A percentile compares a stretch with the other conserved stretches of the same genome.
Evolutionary conservation across 2,797 vertebrate species (phyloP).

Genomic region (Sebastes steindachneri): DNA sequence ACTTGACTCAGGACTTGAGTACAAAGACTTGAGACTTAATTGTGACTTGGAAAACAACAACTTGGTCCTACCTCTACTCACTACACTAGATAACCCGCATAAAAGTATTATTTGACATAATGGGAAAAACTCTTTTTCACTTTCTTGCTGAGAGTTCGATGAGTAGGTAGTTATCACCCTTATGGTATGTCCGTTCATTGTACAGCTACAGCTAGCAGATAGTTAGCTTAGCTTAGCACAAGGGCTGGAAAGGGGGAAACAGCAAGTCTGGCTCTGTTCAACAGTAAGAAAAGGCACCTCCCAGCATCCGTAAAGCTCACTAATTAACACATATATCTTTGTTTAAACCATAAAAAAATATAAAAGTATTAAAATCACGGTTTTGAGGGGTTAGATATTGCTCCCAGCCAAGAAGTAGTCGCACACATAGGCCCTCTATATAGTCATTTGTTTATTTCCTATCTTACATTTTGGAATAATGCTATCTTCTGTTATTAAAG

Average conservation of each 20-base stretch:
- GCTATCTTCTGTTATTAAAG: background rate
- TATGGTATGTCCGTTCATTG: no score
- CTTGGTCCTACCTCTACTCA: no score
- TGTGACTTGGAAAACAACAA: no score
- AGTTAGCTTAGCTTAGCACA: conserved; percentile 3
- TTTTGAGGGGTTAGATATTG: background rate
- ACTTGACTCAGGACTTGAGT: no score
- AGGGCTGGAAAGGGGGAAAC: background rate
- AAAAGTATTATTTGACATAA: background rate
- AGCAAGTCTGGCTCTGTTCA: background rate
- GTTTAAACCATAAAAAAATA: background rate
- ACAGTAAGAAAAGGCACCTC: background rate
- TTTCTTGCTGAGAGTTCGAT: background rate
- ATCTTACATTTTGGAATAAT: background rate
- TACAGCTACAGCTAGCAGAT: background rate
- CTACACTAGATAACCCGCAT: background rate
- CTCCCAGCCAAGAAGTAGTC: background rate
- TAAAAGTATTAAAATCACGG: background rate
- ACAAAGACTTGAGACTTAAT: no score
- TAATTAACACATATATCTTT: background rate
- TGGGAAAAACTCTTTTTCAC: background rate
- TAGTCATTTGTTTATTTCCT: background rate
- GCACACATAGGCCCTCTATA: background rate
- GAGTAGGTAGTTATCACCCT: no score
- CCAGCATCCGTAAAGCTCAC: background rate